phyloP scores from a whole-genome alignment of 1,140 invertebrate genomes.

The Oreohelix idahoensis region DNA sequence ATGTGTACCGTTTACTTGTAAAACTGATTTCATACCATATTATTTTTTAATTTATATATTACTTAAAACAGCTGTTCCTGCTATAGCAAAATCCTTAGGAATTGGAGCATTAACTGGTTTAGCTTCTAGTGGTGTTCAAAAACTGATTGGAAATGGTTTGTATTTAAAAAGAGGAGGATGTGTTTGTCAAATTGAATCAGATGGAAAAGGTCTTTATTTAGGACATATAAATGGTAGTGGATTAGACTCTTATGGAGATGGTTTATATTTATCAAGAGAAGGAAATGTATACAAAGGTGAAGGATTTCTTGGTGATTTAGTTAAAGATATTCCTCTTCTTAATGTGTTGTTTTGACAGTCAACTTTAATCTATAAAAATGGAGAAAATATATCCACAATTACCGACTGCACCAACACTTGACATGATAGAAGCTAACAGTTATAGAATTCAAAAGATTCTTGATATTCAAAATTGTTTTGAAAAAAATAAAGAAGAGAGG shows the following conservation, averaged over 20 bases:
- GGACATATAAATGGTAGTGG: not conserved
- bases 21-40: too few relatives aligned
- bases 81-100: too few relatives aligned
- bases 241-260: not conserved
- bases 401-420: not conserved
- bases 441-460: constrained; percentile 2
- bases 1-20: too few relatives aligned
- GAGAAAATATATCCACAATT: not conserved
- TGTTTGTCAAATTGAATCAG: constrained; percentile 10
- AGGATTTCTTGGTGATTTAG: not conserved
- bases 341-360: not conserved
- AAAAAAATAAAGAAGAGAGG: constrained; percentile 14
- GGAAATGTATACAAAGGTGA: too few relatives aligned
- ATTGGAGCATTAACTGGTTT: not conserved
- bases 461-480: constrained; percentile 17
- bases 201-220: constrained; percentile 16
- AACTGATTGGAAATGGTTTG: not conserved
- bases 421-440: not conserved
- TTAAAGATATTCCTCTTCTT: not conserved
- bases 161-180: not conserved
- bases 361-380: not conserved
- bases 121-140: too few relatives aligned
- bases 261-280: too few relatives aligned
- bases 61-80: not conserved
- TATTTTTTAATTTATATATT: too few relatives aligned